These are phyloP conservation scores for Drosophila punjabiensis DNA, from an alignment of 1,140 invertebrate species.

Conservation along the genomic window DNA sequence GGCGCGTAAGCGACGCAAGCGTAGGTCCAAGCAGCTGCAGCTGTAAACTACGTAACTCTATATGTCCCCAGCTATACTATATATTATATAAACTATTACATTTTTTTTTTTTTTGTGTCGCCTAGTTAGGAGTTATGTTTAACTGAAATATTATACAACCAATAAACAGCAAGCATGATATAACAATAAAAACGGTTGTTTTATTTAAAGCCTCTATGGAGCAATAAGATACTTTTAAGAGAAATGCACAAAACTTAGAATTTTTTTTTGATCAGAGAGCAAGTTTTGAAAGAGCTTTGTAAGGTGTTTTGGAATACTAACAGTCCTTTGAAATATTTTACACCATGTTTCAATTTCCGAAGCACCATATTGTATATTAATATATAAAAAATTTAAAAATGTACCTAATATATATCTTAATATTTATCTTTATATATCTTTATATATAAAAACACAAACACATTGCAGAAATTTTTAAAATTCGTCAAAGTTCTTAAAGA, in stretches of 20 bases:
- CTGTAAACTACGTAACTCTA: constrained; percentile 3
- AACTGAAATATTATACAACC: constrained; percentile 50
- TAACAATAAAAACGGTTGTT: constrained; percentile 20
- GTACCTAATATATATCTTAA: background rate
- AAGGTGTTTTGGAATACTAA: too few relatives aligned
- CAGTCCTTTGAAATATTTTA: too few relatives aligned
- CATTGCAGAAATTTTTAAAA: background rate
- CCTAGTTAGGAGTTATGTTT: constrained; percentile 56
- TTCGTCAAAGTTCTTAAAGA: too few relatives aligned
- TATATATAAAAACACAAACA: background rate
- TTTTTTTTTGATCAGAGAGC: too few relatives aligned
- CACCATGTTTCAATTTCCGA: too few relatives aligned
- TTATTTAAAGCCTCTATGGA: background rate
- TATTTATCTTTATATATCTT: background rate
- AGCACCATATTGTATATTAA: too few relatives aligned
- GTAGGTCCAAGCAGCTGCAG: constrained; percentile 25
- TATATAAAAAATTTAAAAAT: too few relatives aligned
- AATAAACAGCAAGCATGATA: constrained; percentile 47
- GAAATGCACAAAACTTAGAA: background rate
- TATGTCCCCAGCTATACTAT: constrained; percentile 11
- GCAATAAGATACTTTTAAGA: background rate
- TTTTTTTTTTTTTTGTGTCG: constrained; percentile 42
- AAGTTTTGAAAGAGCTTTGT: background rate
- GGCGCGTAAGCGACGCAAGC: constrained; percentile 74
- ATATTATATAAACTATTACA: constrained; percentile 17